Percentiles rank a stretch among this genome's conserved stretches.
Evolutionary conservation across 2,113 vertebrate genomes (phyloP).

Genomic region (Alethe diademata): DNA sequence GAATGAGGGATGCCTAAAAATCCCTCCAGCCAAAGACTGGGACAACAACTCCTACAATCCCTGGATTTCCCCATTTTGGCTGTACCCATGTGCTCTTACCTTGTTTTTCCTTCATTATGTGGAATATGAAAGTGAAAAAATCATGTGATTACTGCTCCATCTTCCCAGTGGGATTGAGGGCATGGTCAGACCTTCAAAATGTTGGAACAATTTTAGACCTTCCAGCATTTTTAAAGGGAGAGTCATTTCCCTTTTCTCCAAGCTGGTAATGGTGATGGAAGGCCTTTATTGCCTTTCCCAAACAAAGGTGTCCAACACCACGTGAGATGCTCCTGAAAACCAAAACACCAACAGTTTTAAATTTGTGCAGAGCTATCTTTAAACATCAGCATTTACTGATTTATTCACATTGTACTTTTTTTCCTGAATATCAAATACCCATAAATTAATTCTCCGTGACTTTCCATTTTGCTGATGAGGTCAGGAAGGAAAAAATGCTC

Average conservation of each 20-base stretch:
- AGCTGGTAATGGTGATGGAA: neutral
- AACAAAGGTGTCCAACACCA: neutral
- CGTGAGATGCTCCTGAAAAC: neutral
- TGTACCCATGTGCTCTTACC: neutral
- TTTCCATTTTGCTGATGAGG: neutral
- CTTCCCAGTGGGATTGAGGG: neutral
- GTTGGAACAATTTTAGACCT: neutral
- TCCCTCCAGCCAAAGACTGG: neutral
- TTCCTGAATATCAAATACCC: no score
- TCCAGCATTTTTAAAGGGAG: neutral
- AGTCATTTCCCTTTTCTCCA: neutral
- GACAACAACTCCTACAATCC: neutral
- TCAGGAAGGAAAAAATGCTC: neutral
- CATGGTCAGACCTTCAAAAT: neutral
- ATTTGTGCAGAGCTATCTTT: neutral
- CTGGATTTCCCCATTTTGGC: neutral
- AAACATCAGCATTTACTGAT: neutral
- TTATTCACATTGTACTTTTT: fast-evolving
- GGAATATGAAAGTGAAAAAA: neutral
- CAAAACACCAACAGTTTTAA: neutral
- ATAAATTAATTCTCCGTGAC: fast-evolving
- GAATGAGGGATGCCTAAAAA: neutral
- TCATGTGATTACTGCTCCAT: neutral
- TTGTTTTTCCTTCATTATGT: neutral
- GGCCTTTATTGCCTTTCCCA: neutral